A percentile compares a stretch with the other conserved stretches of the same genome.
These are phyloP conservation scores for Notiomystis cincta DNA, from an alignment of 2,113 vertebrate species.

Conservation along the genomic window DNA sequence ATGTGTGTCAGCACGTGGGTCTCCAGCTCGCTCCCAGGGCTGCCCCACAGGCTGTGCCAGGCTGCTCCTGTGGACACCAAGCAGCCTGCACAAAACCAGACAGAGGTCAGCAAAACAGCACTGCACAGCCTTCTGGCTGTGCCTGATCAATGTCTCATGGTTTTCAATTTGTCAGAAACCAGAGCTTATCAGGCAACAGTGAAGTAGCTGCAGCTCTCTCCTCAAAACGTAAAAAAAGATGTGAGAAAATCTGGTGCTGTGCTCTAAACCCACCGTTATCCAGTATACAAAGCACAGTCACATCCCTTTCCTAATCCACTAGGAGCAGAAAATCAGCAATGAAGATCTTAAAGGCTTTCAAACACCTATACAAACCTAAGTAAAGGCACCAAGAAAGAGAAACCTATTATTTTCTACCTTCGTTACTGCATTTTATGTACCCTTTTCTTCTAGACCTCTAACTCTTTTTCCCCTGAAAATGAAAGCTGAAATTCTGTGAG, in stretches of 20 bases:
- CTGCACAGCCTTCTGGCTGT: neutral
- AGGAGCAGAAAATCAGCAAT: neutral
- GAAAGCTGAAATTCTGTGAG: neutral
- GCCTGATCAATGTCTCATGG: neutral
- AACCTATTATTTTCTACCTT: neutral
- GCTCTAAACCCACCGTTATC: neutral
- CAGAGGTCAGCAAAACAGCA: rapidly evolving
- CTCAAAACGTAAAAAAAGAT: neutral
- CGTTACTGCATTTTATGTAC: neutral
- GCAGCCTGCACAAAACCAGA: neutral
- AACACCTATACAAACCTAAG: neutral
- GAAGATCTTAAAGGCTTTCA: neutral
- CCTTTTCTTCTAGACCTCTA: neutral
- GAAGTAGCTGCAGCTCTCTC: neutral
- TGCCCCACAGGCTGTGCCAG: neutral
- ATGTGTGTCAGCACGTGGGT: neutral
- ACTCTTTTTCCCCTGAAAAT: neutral
- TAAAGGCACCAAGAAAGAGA: neutral
- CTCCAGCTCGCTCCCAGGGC: neutral
- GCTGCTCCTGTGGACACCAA: neutral
- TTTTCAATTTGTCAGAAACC: neutral
- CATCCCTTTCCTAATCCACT: neutral
- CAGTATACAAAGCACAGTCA: neutral
- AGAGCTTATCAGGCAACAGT: neutral
- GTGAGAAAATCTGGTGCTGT: neutral